Conservation (phyloP, 2,113 vertebrate genomes). For the Papio anubis region DNA sequence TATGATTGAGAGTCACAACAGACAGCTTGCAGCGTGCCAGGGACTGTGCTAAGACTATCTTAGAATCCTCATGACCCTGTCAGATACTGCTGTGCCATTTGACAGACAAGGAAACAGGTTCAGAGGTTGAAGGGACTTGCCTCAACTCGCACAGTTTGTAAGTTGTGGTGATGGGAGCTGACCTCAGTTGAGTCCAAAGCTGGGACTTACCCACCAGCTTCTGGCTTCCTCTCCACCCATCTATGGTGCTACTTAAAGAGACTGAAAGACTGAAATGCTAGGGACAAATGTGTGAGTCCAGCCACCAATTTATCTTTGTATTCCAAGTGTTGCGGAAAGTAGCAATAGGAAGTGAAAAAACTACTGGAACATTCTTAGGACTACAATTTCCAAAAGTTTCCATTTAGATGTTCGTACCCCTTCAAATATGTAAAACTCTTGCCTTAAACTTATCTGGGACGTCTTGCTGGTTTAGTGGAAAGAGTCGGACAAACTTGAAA, state of each 20-base stretch:
- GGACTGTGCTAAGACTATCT: not conserved
- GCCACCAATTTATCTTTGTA: not conserved
- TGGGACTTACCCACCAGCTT: not conserved
- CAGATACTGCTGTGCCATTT: not conserved
- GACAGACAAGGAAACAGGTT: not conserved
- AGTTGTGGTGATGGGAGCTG: too few species aligned
- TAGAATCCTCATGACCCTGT: not conserved
- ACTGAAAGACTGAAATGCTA: not conserved
- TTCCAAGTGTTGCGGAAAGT: not conserved
- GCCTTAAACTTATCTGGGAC: conserved; percentile 98
- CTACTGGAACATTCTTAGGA: not conserved
- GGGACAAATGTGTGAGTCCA: not conserved
- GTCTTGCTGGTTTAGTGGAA: conserved; percentile 96
- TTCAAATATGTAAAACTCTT: conserved; percentile 49
- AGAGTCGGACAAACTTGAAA: conserved; percentile 98
- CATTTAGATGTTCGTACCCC: not conserved
- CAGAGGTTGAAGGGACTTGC: not conserved
- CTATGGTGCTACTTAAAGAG: not conserved
- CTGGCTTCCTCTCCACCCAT: not conserved
- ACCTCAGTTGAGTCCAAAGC: not conserved
- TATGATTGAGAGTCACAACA: accelerated
- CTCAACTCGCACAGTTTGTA: not conserved
- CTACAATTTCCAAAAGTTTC: not conserved
- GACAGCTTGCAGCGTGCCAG: not conserved
- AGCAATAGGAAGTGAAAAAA: not conserved